Evolutionary conservation across 2,888 invertebrate species (phyloP).

Genomic region (Pristionchus mayeri): DNA sequence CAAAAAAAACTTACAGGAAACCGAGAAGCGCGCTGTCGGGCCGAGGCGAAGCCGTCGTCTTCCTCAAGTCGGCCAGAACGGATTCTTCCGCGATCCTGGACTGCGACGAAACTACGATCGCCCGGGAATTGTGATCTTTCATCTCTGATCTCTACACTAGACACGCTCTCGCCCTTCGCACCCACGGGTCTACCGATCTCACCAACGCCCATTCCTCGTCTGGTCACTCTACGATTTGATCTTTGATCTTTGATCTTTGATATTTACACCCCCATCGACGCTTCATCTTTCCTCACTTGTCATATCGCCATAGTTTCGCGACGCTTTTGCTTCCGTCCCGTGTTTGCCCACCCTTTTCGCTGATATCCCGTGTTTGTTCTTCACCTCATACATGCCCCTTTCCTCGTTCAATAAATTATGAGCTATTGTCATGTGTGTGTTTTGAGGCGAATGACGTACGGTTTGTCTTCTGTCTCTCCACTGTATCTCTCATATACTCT

Average conservation of each 20-base stretch:
- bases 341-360: not conserved
- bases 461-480: too few relatives aligned
- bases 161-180: too few relatives aligned
- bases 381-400: not conserved
- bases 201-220: not conserved
- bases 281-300: not conserved
- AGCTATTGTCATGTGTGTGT: not conserved
- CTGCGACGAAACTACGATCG: not conserved
- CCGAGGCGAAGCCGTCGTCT: conserved; percentile 40
- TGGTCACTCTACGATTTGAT: not conserved
- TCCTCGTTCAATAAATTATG: conserved; percentile 31
- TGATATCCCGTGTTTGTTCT: conserved; percentile 34
- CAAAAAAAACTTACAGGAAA: conserved; percentile 36
- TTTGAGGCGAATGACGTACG: too few relatives aligned
- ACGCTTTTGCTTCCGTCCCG: not conserved
- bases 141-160: not conserved
- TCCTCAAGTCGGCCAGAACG: conserved; percentile 15
- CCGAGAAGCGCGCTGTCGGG: not conserved
- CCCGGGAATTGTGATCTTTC: not conserved
- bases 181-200: not conserved
- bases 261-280: not conserved
- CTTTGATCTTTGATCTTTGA: not conserved
- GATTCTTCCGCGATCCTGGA: not conserved
- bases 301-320: not conserved
- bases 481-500: too few relatives aligned